Base-by-base conservation (phyloP, 37 sponge, comb jelly and placozoan species). In the Haliclona indistincta region DNA sequence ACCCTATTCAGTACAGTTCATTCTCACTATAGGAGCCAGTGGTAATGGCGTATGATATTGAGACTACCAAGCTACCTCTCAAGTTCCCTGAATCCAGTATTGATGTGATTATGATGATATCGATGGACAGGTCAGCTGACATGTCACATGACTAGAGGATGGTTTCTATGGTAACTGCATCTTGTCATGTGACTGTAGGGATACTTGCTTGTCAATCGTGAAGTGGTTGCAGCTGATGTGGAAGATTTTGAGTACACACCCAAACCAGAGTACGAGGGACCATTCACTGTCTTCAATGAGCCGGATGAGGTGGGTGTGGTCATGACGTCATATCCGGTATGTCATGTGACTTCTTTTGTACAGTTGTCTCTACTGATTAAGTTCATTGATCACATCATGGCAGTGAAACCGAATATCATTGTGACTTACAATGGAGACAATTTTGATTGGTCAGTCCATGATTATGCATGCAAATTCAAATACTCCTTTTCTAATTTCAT, bases 221-320 rank as follows among this genome's bases (percentile, higher is more conserved):
- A 98, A 77, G 85, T 98, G 44, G 77, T 98, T 29, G 79, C 89
- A 19, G 94, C 81, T 0, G 96, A 98, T 67, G 90, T 98, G 49
- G 94, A 90, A 56, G 94, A 98, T 56, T 95, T 98, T 84, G 99
- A 98, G 81, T 98, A 95, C 87, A 98, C 99, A 38, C 99, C 99
- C 7, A 86, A 85, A 61, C 99, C 96, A 5, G 99, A 98, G 61
- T 98, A 90, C 47, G 96, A 95, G 56, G 99, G 99, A 25, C 94
- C 94, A 3, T 98, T 98, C 52, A 95, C 63, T n/a, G 78, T 98
- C 5, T 77, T 83, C 52, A 98, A 98, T 76, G 96, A 95, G 72
- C 89, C 86, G 19, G 84, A 91, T 73, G 98, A 97, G 82, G 84
- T 88, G 35, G n/a, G n/a, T n/a, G n/a, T n/a, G n/a, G n/a, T n/a